These are phyloP conservation scores for Xestobium rufovillosum DNA, from an alignment of 2,888 invertebrate species.

Conservation along the genomic window DNA sequence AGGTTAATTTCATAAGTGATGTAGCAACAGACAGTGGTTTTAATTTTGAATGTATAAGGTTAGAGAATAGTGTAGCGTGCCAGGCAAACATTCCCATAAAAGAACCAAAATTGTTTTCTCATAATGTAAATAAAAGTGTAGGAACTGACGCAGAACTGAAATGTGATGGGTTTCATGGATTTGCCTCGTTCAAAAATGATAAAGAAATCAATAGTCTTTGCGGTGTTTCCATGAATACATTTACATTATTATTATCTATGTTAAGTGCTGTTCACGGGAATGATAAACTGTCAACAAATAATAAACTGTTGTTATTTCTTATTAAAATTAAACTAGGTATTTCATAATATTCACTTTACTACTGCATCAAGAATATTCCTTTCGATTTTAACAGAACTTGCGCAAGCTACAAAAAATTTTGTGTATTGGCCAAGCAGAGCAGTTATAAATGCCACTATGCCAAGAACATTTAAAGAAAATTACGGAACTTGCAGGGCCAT, in stretches of 20 bases:
- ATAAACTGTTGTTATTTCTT: neutral
- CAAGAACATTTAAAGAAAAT: conserved; percentile 5
- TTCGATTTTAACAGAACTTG: neutral
- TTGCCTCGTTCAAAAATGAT: neutral
- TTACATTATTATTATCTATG: neutral
- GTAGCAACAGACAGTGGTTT: too few relatives aligned
- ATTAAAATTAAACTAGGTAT: neutral
- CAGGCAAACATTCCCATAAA: too few relatives aligned
- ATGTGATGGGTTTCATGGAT: neutral
- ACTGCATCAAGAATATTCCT: neutral
- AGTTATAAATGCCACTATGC: conserved; percentile 6
- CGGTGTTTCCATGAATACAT: neutral
- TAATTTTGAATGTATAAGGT: too few relatives aligned
- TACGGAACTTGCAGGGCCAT: conserved; percentile 12
- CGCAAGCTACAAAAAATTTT: neutral
- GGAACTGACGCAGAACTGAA: too few relatives aligned
- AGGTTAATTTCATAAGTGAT: too few relatives aligned
- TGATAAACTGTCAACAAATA: neutral
- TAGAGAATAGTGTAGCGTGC: too few relatives aligned
- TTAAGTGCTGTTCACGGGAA: conserved; percentile 1
- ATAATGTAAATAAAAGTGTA: too few relatives aligned
- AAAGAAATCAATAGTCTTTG: neutral
- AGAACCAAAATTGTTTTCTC: too few relatives aligned
- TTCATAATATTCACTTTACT: neutral
- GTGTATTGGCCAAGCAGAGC: conserved; percentile 7